Base-by-base conservation (phyloP, 2,888 invertebrate species). In the Bhutanitis thaidina region DNA sequence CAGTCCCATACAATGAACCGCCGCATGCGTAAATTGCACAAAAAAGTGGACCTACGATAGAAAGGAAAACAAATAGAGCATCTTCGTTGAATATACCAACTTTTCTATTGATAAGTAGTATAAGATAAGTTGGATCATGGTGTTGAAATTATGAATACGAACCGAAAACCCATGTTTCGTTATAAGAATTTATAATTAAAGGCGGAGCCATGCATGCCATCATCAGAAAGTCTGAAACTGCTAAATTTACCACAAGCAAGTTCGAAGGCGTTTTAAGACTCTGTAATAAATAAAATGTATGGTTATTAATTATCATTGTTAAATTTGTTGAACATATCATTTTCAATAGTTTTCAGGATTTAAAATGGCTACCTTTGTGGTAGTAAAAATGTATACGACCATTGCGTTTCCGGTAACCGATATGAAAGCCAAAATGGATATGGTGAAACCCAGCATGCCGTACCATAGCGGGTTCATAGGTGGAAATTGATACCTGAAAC, bases 391-490 rank as follows among this genome's bases (percentile, higher is more conserved):
- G 79, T 93, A 94, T 60, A 94, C 85, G 50, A 94, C 93, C 90
- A 91, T 92, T 61, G 93, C 93, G 67, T 94, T 94, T 60, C 94
- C 94, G 54, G 87, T 70, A 53, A 94, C 81, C 25, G 94, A 93
- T 60, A 94, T 71, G 62, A 92, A 77, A 43, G 95, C 95, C 63
- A 97, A 92, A 44, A 91, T 67, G 15, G 92, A 91, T 71, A 95
- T 94, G 53, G 93, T 91, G 63, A 93, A 91, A 16, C 93, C 94
- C 3, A 94, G 87, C 44, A 96, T 91, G 58, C 93, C 94, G 74
- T 96, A 95, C 96, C 96, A 96, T 43, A 96, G 87, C 14, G 96
- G 96, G 74, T 97, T 96, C 93, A 97, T 92, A 13, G 97, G 96
- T 52, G 96, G 94, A 70, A 94, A 97, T 75, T 96, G 96, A 80